Conservation (phyloP, 2,113 vertebrate species). For the Physeter macrocephalus region DNA sequence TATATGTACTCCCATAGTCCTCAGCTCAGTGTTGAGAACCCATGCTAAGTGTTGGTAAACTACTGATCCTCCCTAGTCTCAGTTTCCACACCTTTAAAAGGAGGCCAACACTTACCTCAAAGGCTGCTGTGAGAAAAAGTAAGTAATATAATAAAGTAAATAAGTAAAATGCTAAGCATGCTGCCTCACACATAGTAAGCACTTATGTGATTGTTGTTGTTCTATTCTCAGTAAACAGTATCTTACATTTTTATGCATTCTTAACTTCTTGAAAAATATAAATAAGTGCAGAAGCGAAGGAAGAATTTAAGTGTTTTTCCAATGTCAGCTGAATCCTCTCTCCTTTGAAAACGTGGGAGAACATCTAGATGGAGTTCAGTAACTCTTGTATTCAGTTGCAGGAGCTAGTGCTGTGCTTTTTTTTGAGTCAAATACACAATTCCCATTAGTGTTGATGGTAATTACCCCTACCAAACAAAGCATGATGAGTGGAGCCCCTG, state of each 20-base stretch:
- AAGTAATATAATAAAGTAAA: background rate
- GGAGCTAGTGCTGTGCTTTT: background rate
- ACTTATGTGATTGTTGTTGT: background rate
- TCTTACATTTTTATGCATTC: background rate
- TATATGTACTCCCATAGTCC: background rate
- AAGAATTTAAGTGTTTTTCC: background rate
- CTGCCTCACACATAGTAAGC: background rate
- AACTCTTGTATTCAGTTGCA: background rate
- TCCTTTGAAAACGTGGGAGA: background rate
- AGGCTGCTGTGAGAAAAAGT: background rate
- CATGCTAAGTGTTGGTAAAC: background rate
- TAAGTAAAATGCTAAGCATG: background rate
- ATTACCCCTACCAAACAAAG: constrained; percentile 19
- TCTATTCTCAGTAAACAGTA: background rate
- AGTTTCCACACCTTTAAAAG: background rate
- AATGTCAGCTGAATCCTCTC: background rate
- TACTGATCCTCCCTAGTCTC: background rate
- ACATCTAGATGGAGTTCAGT: background rate
- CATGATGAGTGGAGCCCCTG: background rate
- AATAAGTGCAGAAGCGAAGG: background rate
- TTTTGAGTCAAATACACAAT: background rate
- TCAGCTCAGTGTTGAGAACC: background rate
- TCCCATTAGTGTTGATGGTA: background rate
- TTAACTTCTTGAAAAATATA: background rate
- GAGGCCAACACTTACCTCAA: background rate